phyloP scores from a whole-genome alignment of 1,140 invertebrate species.

The Megalopta genalis region DNA sequence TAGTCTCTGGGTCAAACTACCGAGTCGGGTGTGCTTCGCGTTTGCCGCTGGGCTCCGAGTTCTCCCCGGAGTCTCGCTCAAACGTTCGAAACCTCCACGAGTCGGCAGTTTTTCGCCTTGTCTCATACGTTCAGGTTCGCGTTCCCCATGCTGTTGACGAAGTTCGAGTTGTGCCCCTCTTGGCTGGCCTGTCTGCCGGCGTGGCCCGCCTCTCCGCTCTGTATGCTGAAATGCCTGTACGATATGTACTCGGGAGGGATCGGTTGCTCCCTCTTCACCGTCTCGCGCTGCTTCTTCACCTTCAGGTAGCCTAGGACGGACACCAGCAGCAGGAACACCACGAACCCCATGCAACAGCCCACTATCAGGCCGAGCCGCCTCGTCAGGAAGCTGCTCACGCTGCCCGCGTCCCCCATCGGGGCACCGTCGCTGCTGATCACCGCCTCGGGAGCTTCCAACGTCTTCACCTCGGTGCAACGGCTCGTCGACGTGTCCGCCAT shows the following conservation, averaged over 20 bases:
- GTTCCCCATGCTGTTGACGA: conserved; percentile 62
- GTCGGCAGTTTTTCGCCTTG: conserved; percentile 64
- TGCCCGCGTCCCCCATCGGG: conserved; percentile 83
- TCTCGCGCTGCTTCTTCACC: conserved; percentile 90
- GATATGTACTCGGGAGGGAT: conserved; percentile 86
- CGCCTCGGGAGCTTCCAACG: conserved; percentile 85
- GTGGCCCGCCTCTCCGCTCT: conserved; percentile 72
- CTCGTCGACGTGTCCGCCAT: conserved; percentile 87
- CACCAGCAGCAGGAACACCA: conserved; percentile 90
- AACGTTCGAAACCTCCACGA: conserved; percentile 65
- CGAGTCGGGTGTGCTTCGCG: conserved; percentile 52
- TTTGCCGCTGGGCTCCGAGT: neutral
- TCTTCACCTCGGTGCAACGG: conserved; percentile 87
- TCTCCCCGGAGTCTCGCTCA: conserved; percentile 1
- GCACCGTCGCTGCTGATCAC: conserved; percentile 81
- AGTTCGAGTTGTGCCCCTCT: conserved; percentile 62
- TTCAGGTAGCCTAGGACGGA: conserved; percentile 91
- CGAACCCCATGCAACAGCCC: conserved; percentile 90
- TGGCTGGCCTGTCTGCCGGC: conserved; percentile 60
- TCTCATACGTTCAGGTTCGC: conserved; percentile 70
- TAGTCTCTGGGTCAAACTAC: conserved; percentile 45
- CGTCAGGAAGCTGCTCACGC: conserved; percentile 86
- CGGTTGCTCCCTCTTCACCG: conserved; percentile 83
- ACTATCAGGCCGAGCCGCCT: conserved; percentile 91
- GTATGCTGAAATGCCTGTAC: conserved; percentile 83